These are phyloP conservation scores for Vanessa tameamea DNA, from an alignment of 1,140 invertebrate genomes.

Conservation along the genomic window DNA sequence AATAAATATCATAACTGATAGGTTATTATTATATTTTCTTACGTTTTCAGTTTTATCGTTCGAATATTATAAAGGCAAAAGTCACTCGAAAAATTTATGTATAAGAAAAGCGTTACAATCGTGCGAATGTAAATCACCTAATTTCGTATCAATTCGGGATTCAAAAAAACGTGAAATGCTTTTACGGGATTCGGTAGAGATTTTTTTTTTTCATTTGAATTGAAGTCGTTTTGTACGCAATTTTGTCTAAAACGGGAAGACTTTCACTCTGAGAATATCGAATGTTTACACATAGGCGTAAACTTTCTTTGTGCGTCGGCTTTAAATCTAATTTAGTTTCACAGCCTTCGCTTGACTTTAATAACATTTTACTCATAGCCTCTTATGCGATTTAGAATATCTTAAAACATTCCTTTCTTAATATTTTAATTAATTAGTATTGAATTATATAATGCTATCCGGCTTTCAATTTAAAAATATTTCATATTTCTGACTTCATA, in stretches of 20 bases:
- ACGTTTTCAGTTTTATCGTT: no score
- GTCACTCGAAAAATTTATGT: not conserved
- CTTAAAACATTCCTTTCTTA: no score
- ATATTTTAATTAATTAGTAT: no score
- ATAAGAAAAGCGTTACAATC: constrained; percentile 4
- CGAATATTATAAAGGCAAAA: not conserved
- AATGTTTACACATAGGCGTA: constrained; percentile 37
- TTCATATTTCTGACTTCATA: no score
- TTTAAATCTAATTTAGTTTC: constrained; percentile 27
- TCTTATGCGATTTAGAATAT: no score
- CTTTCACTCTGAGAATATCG: constrained; percentile 25
- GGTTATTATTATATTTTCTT: no score
- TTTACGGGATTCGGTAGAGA: constrained; percentile 38
- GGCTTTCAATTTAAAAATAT: no score
- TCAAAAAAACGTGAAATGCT: constrained; percentile 43
- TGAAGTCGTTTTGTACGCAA: constrained; percentile 38
- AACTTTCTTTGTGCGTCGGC: constrained; percentile 14
- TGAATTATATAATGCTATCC: no score
- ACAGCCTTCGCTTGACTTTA: constrained; percentile 14
- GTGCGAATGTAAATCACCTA: constrained; percentile 18
- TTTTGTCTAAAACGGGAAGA: constrained; percentile 38
- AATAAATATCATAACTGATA: no score
- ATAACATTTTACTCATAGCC: constrained; percentile 1
- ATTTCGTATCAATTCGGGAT: constrained; percentile 29
- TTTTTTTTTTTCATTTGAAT: constrained; percentile 38